A percentile compares a stretch with the other conserved stretches of the same genome.
phyloP scores from a whole-genome alignment of 1,140 invertebrate species.

The Psix sp. region DNA sequence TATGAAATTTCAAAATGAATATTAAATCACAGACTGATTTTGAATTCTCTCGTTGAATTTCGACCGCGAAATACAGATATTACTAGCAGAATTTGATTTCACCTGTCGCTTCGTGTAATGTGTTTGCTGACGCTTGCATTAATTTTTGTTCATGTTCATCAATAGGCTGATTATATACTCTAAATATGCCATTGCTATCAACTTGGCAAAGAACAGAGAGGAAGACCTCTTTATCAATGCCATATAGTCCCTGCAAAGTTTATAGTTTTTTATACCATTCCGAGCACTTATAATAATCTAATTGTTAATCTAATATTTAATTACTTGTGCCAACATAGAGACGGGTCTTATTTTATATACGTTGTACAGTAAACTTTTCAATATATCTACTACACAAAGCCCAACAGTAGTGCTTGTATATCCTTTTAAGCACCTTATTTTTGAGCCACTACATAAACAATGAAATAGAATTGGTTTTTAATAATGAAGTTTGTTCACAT shows the following conservation, averaged over 20 bases:
- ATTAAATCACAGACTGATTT: too few species aligned
- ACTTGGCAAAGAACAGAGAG: slow-evolving; percentile 23
- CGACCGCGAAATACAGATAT: not conserved
- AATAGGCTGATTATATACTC: slow-evolving; percentile 9
- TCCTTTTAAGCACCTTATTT: slow-evolving; percentile 25
- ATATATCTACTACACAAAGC: slow-evolving; percentile 9
- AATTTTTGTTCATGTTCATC: slow-evolving; percentile 7
- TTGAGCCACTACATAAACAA: slow-evolving; percentile 11
- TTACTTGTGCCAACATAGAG: slow-evolving; percentile 29
- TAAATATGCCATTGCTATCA: slow-evolving; percentile 8
- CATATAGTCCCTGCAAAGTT: slow-evolving; percentile 17
- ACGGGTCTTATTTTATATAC: slow-evolving; percentile 23
- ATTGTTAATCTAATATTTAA: not conserved
- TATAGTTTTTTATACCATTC: slow-evolving; percentile 1
- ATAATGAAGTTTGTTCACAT: too few species aligned
- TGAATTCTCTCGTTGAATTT: too few species aligned
- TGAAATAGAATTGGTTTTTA: too few species aligned
- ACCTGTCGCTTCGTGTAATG: slow-evolving; percentile 5
- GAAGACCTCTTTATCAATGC: slow-evolving; percentile 22
- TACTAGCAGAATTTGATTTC: slow-evolving; percentile 8
- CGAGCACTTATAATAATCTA: too few species aligned
- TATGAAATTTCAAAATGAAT: too few species aligned
- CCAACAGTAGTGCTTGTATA: slow-evolving; percentile 18
- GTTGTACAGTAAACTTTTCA: slow-evolving; percentile 25
- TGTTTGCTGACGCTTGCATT: slow-evolving; percentile 14